Base-by-base conservation (phyloP, 2,888 invertebrate species). In the Nemurella pictetii region DNA sequence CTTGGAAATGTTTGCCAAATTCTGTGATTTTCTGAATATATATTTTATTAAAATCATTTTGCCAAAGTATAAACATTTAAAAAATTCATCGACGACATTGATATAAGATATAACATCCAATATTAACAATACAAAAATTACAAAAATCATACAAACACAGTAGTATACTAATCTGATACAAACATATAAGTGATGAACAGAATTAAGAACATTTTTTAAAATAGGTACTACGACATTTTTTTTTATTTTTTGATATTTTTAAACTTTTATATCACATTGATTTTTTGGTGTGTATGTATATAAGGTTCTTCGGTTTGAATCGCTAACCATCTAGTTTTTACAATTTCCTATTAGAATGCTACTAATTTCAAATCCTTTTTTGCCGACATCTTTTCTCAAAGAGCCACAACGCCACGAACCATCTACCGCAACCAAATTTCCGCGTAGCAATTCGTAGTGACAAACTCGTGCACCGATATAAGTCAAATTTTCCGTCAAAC, bases 231-330 rank as follows among this genome's bases (percentile, higher is more conserved):
- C 32, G 32, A 32, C 55, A 55, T 55, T 78, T 27, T 4, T 27
- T 29, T 28, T 78, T 78, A 30, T 28, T 5, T 55, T 55, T 55
- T 55, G 20, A 55, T 15, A 55, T 55, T 32, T 32, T 32, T 32
- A 5, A 32, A 32, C 32, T 7, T 55, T 55, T 55, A 55, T 78
- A 78, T 78, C 78, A 78, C 78, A 78, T 78, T 78, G 5, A 78
- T 28, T 27, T 27, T 75, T 78, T 78, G 78, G 78, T 78, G 78
- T 78, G 78, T 78, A 30, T 78, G 28, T 78, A n/a, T 78, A 78
- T 78, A 78, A 78, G 78, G 78, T 78, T 78, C 4, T 25, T 30
- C 12, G 78, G 78, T 78, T 29, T 78, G 12, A 55, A 15, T 55
- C 20, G 15, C 55, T 55, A 55, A 55, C 9, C 12, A 55, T 20